Evolutionary conservation across 64 coral and sea anemone genomes (phyloP), one percentile per base, ranked within the genome.

Genomic region (Porites australiensis): DNA sequence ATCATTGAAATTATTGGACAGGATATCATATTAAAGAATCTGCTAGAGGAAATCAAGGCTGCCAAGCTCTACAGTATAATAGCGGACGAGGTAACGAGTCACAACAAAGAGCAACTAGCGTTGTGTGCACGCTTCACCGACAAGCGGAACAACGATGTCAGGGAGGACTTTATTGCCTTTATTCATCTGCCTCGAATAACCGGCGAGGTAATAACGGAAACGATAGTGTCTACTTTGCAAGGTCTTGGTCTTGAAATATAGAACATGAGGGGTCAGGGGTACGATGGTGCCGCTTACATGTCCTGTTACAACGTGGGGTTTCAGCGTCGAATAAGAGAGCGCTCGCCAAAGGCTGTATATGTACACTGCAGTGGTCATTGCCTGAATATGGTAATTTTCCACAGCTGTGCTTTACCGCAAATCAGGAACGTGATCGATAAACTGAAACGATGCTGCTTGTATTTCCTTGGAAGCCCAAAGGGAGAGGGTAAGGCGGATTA

Each of bases 1-100:
- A 83, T 95, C 51, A 90, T 95, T 83, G 93, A 95, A 90, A 95
- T 95, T 50, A 78, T 77, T 90, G 88, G 76, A 49, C 77, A 95
- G 22, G 93, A 94, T 90, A 94, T 84, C 21, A 84, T 90, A 68
- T 58, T 94, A 63, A 50, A 62, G 50, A 90, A 78, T 76, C 44
- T 90, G 44, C 58, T 94, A 47, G 83, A 77, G 72, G 87, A 94
- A 86, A 71, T 89, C 50, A 78, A 83, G 76, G 75, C 52, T 19
- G 87, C 93, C 22, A 94, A 82, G 59, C 70, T 94, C 21, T 94
- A 82, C 54, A 90, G 77, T 71, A 77, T 85, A 77, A 72, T 90
- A 68, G 93, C 87, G 44, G 86, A 94, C 45, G 79, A 94, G 14
- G 93, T 90, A 61, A 77, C 93, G 49, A 94, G 87, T 53, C 86